Conservation (phyloP, 2,888 invertebrate genomes). For the Agrypnus murinus region DNA sequence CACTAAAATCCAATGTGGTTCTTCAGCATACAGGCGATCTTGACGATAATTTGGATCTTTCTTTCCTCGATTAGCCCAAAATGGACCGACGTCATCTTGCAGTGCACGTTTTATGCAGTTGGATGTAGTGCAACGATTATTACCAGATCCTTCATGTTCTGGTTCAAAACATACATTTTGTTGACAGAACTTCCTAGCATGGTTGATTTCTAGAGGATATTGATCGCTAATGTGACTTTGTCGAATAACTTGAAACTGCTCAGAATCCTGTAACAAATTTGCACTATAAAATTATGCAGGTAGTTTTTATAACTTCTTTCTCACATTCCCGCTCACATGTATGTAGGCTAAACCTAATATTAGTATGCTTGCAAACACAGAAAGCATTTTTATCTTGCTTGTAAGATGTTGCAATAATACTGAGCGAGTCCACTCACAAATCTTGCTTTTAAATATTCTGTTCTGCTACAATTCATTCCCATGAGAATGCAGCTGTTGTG, state of each 20-base stretch:
- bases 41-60: slow-evolving; percentile 64
- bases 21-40: slow-evolving; percentile 73
- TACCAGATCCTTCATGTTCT: background rate
- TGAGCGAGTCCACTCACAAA: background rate
- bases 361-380: slow-evolving; percentile 3
- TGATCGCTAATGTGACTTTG: slow-evolving; percentile 6
- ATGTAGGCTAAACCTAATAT: slow-evolving; percentile 15
- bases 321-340: slow-evolving; percentile 21
- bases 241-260: slow-evolving; percentile 5
- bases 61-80: slow-evolving; percentile 74
- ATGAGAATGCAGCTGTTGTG: slow-evolving; percentile 31
- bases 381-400: slow-evolving; percentile 9
- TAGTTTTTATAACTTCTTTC: background rate
- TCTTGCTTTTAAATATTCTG: slow-evolving; percentile 30
- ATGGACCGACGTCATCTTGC: slow-evolving; percentile 67
- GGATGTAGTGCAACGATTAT: slow-evolving; percentile 44
- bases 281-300: slow-evolving; percentile 1
- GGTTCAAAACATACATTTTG: slow-evolving; percentile 18
- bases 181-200: slow-evolving; percentile 53
- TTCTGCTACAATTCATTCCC: background rate
- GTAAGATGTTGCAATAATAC: background rate
- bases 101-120: slow-evolving; percentile 59
- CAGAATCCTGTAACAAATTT: slow-evolving; percentile 35
- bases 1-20: slow-evolving; percentile 74
- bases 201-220: slow-evolving; percentile 54